Conservation (phyloP, 2,113 vertebrate genomes). For the Mustela lutreola region DNA sequence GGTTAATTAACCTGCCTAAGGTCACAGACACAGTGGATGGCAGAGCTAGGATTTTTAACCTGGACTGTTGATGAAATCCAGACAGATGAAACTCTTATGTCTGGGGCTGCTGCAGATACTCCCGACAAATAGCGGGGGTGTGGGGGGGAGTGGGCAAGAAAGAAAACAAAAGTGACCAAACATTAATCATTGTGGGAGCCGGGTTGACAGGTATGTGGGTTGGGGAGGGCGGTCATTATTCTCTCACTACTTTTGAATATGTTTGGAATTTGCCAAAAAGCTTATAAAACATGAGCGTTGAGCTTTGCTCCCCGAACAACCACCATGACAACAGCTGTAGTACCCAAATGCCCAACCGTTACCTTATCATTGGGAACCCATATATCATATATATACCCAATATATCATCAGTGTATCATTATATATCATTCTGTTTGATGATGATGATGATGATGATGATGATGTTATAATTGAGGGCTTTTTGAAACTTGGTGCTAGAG, state of each 20-base stretch:
- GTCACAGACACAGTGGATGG: not conserved
- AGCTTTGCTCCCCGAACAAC: not conserved
- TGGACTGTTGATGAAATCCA: not conserved
- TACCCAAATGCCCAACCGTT: not conserved
- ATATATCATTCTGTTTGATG: too few species aligned
- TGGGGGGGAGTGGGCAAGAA: not conserved
- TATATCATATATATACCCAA: too few species aligned
- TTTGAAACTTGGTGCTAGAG: not conserved
- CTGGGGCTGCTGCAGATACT: not conserved
- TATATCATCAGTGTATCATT: too few species aligned
- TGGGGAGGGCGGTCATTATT: not conserved
- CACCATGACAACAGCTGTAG: not conserved
- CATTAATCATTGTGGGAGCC: not conserved
- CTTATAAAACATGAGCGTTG: not conserved
- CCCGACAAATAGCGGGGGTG: not conserved
- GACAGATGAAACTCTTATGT: not conserved
- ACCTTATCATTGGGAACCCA: too few species aligned
- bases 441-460: too few species aligned
- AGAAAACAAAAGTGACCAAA: not conserved
- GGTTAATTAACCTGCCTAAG: not conserved
- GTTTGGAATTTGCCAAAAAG: slow-evolving; percentile 5
- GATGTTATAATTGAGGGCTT: not conserved
- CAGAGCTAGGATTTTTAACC: not conserved
- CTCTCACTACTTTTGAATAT: not conserved
- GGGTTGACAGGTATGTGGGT: not conserved